Evolutionary conservation across 2,113 vertebrate species (phyloP).

Genomic region (Cromileptes altivelis): DNA sequence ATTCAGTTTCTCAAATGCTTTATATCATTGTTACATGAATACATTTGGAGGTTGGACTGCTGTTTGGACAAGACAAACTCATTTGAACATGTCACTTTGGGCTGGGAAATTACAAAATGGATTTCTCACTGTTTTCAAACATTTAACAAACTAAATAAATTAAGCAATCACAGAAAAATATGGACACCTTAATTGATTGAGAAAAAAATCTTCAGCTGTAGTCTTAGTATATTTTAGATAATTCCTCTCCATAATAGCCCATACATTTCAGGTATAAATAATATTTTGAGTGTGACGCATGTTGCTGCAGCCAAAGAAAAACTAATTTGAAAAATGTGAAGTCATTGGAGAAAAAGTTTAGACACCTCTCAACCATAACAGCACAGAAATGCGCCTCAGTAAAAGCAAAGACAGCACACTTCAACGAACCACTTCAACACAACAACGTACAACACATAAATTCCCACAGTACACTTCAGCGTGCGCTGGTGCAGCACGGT

Average conservation of each 20-base stretch:
- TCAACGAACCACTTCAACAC: constrained; percentile 29
- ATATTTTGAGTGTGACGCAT: background rate
- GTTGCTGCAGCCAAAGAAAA: background rate
- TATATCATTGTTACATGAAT: too few species aligned
- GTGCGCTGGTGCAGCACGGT: background rate
- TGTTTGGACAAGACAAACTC: too few species aligned
- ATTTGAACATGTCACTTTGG: too few species aligned
- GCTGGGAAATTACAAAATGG: too few species aligned
- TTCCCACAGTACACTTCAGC: constrained; percentile 1
- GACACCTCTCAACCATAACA: constrained; percentile 2
- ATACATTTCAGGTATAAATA: background rate
- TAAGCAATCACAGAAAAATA: too few species aligned
- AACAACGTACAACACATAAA: background rate
- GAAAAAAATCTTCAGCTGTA: background rate
- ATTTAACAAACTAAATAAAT: too few species aligned
- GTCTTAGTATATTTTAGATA: background rate
- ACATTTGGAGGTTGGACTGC: too few species aligned
- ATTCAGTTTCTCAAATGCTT: too few species aligned
- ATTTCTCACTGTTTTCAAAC: too few species aligned
- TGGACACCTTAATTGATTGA: too few species aligned
- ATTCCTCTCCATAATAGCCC: background rate
- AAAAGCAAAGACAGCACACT: constrained; percentile 13
- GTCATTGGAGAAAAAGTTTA: background rate
- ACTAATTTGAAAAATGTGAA: background rate
- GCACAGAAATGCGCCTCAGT: background rate